Conservation (phyloP, 2,888 invertebrate genomes). For the Tiliacea aurago region DNA sequence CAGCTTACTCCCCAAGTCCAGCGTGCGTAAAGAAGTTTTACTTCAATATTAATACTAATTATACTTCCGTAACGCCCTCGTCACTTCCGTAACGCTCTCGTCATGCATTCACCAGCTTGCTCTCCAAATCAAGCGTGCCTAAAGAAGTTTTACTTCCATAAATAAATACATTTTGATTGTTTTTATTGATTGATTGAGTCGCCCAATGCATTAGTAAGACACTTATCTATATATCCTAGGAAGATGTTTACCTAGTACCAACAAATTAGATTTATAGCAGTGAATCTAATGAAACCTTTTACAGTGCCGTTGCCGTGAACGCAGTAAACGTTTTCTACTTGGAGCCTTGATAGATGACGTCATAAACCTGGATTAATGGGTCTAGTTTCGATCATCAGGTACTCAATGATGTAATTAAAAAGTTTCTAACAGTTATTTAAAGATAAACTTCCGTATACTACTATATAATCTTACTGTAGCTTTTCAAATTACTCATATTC, state of each 20-base stretch:
- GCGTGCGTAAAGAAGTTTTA: no score
- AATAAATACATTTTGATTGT: no score
- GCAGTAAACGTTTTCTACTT: conserved; percentile 34
- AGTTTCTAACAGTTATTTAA: not conserved
- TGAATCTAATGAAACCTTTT: conserved; percentile 39
- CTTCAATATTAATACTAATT: no score
- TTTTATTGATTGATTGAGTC: no score
- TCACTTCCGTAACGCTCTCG: no score
- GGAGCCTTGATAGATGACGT: conserved; percentile 24
- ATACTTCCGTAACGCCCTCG: no score
- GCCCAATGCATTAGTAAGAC: not conserved
- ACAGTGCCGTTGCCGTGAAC: conserved; percentile 33
- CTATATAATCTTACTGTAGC: no score
- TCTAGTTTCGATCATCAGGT: conserved; percentile 22
- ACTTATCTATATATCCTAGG: not conserved
- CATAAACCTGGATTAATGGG: conserved; percentile 30
- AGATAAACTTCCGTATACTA: not conserved
- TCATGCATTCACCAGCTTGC: no score
- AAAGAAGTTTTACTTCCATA: no score
- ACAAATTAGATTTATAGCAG: conserved; percentile 38
- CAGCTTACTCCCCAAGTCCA: no score
- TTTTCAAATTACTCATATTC: not conserved
- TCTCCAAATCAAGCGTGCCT: no score
- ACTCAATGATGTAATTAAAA: conserved; percentile 11
- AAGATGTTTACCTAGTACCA: not conserved